Evolutionary conservation across 1,140 invertebrate genomes (phyloP), one percentile per base, ranked within the genome.

Genomic region (Eulimnadia texana): DNA sequence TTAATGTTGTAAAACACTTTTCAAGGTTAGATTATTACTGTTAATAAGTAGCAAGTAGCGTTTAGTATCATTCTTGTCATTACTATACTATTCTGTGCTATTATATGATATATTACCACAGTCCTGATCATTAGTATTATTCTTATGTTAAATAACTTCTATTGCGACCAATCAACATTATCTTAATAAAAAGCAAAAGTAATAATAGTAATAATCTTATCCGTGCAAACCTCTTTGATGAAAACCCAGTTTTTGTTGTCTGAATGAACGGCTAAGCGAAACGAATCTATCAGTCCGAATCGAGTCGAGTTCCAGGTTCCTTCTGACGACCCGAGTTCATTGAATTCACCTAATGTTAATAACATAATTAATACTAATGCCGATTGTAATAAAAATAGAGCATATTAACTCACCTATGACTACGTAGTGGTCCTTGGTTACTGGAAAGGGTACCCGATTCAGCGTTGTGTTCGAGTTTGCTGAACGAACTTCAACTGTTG

Each of bases 201-300:
- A n/a, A n/a, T n/a, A n/a, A n/a, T n/a, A n/a, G n/a, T n/a, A n/a
- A n/a, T n/a, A n/a, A n/a, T n/a, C n/a, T n/a, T n/a, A n/a, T n/a
- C n/a, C n/a, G n/a, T n/a, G n/a, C n/a, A n/a, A n/a, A 92, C 84
- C 81, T 95, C 91, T 69, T 86, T 93, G 19, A 95, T 76, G 66
- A 95, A 86, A 1, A 85, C 87, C 90, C 90, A 94, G 71, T 88
- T 88, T 62, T 86, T 83, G 72, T 85, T 91, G 68, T 90, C 83
- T 65, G 79, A 81, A 63, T 87, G 84, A 33, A 93, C 82, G 59
- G 80, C 80, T 22, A 95, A 75, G 52, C 89, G 79, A 63, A 93
- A 70, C 54, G 80, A 77, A 52, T 78, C 74, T 56, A 94, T 76
- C 64, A 80, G 80, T 60, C 87, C 86, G 25, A 88, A 71, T 59